Evolutionary conservation across 2,113 vertebrate species (phyloP).

Genomic region (Megatriorchis doriae): DNA sequence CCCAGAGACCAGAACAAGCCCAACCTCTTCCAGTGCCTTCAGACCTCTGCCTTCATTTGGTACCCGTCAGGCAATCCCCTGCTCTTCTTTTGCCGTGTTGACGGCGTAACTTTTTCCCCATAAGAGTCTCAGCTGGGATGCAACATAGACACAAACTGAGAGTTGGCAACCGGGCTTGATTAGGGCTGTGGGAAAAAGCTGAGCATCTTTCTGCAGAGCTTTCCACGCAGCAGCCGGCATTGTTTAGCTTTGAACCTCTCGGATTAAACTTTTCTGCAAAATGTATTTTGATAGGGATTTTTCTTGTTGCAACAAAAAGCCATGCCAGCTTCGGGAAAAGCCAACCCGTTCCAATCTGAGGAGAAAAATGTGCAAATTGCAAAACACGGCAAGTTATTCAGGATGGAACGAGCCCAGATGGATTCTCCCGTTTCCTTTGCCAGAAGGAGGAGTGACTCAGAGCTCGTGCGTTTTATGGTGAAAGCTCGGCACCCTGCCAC

Average conservation of each 20-base stretch:
- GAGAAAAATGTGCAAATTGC: background rate
- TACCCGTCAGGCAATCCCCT: background rate
- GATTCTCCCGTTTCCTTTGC: constrained; percentile 14
- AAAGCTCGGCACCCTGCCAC: background rate
- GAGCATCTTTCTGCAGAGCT: background rate
- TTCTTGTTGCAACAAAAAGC: background rate
- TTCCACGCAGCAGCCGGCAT: background rate
- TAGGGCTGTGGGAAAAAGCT: background rate
- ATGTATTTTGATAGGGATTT: background rate
- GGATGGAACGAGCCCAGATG: constrained; percentile 41
- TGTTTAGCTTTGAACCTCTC: background rate
- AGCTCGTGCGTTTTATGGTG: background rate
- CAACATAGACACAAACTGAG: background rate
- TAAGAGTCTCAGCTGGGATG: background rate
- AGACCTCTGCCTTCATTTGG: background rate
- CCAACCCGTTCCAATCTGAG: background rate
- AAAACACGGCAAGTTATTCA: background rate
- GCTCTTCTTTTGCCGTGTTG: background rate
- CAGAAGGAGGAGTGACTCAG: constrained; percentile 22
- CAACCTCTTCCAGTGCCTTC: background rate
- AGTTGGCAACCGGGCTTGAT: background rate
- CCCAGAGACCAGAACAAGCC: background rate
- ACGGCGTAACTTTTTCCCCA: background rate
- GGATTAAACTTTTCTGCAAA: background rate
- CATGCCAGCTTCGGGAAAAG: background rate